phyloP scores from a whole-genome alignment of 92 coral and sea anemone genomes.

The Actinernus sp. region DNA sequence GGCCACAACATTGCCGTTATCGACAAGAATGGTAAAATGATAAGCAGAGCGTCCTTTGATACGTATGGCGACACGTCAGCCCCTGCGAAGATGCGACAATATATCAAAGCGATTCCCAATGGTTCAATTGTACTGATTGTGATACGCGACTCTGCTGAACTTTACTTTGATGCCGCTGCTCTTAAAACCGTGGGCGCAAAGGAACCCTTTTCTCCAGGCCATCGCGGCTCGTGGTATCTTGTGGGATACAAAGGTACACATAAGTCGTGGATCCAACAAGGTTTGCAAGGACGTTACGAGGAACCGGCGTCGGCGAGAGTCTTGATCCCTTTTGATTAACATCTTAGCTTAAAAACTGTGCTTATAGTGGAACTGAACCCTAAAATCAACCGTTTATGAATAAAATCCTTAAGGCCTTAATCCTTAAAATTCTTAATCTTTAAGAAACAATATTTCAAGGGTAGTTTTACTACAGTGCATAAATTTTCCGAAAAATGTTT shows the following conservation, averaged over 20 bases:
- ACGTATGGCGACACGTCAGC: constrained; percentile 11
- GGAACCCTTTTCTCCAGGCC: constrained; percentile 13
- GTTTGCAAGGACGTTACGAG: background rate
- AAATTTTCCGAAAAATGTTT: too few relatives aligned
- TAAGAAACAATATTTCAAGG: too few relatives aligned
- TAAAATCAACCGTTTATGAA: too few relatives aligned
- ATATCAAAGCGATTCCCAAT: constrained; percentile 4
- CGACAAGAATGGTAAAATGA: too few relatives aligned
- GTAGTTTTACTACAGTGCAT: too few relatives aligned
- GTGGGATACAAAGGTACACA: constrained; percentile 50
- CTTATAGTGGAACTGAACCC: too few relatives aligned
- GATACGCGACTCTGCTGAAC: constrained; percentile 5
- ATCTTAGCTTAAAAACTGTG: too few relatives aligned
- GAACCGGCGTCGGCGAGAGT: constrained; percentile 27
- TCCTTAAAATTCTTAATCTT: too few relatives aligned
- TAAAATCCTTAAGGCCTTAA: too few relatives aligned
- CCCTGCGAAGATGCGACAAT: constrained; percentile 16
- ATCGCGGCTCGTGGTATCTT: constrained; percentile 43
- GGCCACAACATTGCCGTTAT: too few relatives aligned
- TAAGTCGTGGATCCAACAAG: constrained; percentile 50
- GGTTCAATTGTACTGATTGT: constrained; percentile 27
- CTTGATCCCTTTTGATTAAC: too few relatives aligned
- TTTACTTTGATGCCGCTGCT: constrained; percentile 9
- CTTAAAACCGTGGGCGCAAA: constrained; percentile 41
- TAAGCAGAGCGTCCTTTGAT: constrained; percentile 33